Conservation (phyloP, 2,888 invertebrate genomes). For the Lycocerus yunnanus region DNA sequence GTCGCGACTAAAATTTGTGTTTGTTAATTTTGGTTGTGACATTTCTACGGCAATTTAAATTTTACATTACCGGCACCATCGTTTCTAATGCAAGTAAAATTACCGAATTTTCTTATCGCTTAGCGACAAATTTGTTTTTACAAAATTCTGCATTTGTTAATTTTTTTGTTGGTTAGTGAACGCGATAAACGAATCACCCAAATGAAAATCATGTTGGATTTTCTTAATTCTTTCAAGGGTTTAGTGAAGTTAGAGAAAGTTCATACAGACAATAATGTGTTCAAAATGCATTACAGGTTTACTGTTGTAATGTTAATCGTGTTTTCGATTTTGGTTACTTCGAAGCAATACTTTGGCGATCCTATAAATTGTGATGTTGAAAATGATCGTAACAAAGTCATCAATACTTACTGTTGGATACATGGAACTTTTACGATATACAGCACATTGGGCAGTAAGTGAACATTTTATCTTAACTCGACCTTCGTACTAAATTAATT, state of each 20-base stretch:
- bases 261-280: constrained; percentile 76
- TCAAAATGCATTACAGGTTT: constrained; percentile 74
- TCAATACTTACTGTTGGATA: constrained; percentile 82
- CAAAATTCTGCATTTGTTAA: not conserved
- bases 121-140: not conserved
- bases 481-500: constrained; percentile 10
- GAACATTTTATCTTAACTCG: not conserved
- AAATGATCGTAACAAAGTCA: constrained; percentile 62
- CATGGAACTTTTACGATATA: constrained; percentile 71
- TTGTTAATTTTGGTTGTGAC: not conserved
- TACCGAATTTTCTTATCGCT: not conserved
- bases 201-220: constrained; percentile 61
- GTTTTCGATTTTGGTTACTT: constrained; percentile 75
- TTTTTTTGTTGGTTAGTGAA: not conserved
- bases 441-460: constrained; percentile 54
- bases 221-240: constrained; percentile 69
- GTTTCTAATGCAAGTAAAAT: not conserved
- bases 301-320: constrained; percentile 74
- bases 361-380: constrained; percentile 76
- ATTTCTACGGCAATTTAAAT: not conserved
- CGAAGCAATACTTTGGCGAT: constrained; percentile 85
- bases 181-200: not conserved
- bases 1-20: too few relatives aligned
- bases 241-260: constrained; percentile 70
- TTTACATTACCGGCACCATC: not conserved